A percentile compares a stretch with the other conserved stretches of the same genome.
These are phyloP conservation scores for Apotomis betuletana DNA, from an alignment of 2,888 invertebrate genomes.

Conservation along the genomic window DNA sequence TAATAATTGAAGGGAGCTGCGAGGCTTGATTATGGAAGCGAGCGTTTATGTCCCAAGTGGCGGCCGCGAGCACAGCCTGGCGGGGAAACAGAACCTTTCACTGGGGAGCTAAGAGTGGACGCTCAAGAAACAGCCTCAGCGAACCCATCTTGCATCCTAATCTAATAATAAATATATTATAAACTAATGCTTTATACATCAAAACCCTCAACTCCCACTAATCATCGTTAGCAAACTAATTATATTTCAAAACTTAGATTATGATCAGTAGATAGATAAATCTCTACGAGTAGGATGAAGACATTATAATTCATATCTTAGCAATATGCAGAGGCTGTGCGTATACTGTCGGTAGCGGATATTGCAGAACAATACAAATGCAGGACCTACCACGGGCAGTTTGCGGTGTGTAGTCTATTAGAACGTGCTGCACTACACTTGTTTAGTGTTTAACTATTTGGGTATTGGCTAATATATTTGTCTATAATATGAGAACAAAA, in stretches of 20 bases:
- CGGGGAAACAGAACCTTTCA: not conserved
- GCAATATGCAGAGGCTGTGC: no score
- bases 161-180: slow-evolving; percentile 5
- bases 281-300: no score
- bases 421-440: no score
- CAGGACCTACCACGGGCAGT: no score
- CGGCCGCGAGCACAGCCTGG: not conserved
- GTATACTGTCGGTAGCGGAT: no score
- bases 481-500: no score
- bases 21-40: slow-evolving; percentile 37
- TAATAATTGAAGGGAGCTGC: slow-evolving; percentile 39
- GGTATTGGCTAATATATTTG: no score
- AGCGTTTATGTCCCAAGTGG: not conserved
- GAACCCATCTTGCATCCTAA: not conserved
- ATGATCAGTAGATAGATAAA: not conserved
- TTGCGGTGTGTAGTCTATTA: no score
- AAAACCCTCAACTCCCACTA: not conserved
- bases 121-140: not conserved
- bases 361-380: no score
- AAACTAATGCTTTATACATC: not conserved
- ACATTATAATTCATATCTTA: not conserved
- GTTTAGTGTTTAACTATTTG: no score
- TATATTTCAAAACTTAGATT: slow-evolving; percentile 16
- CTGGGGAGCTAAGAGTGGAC: not conserved
- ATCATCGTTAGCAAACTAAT: not conserved